A percentile compares a stretch with the other conserved stretches of the same genome.
Evolutionary conservation across 2,888 invertebrate species (phyloP).

Genomic region (Blera fallax): DNA sequence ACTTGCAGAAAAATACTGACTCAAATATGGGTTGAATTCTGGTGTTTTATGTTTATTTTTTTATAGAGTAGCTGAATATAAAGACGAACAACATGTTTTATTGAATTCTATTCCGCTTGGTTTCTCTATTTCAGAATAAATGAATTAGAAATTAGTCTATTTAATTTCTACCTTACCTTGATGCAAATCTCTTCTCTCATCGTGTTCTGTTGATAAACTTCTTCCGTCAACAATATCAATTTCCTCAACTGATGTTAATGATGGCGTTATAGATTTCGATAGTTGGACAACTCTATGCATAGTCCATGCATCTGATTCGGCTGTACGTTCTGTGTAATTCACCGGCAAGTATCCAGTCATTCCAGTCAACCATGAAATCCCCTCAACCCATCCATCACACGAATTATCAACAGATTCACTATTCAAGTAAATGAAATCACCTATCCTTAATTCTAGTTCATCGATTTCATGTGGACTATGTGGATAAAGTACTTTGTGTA

Average conservation of each 20-base stretch:
- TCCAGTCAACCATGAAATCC: slow-evolving; percentile 83
- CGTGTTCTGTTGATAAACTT: slow-evolving; percentile 78
- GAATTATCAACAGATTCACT: slow-evolving; percentile 88
- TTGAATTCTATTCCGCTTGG: too few relatives aligned
- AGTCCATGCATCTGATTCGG: slow-evolving; percentile 96
- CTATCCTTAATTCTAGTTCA: slow-evolving; percentile 91
- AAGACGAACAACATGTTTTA: too few relatives aligned
- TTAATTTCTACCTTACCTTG: slow-evolving; percentile 73
- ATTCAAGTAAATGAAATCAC: slow-evolving; percentile 92
- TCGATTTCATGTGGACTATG: slow-evolving; percentile 90
- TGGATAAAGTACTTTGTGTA: slow-evolving; percentile 90
- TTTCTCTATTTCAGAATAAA: too few relatives aligned
- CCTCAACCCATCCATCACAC: slow-evolving; percentile 94
- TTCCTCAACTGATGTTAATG: slow-evolving; percentile 80
- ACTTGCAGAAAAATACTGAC: too few relatives aligned
- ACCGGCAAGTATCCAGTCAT: slow-evolving; percentile 90
- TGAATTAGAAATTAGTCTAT: too few relatives aligned
- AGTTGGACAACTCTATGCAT: slow-evolving; percentile 88
- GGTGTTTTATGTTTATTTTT: too few relatives aligned
- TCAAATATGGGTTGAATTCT: too few relatives aligned
- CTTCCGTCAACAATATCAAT: slow-evolving; percentile 80
- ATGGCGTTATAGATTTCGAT: slow-evolving; percentile 80
- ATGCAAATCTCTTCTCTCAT: slow-evolving; percentile 77
- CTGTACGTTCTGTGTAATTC: slow-evolving; percentile 91
- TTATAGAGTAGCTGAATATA: too few relatives aligned